Base-by-base conservation (phyloP, 2,797 vertebrate genomes). In the Hybognathus amarus region DNA sequence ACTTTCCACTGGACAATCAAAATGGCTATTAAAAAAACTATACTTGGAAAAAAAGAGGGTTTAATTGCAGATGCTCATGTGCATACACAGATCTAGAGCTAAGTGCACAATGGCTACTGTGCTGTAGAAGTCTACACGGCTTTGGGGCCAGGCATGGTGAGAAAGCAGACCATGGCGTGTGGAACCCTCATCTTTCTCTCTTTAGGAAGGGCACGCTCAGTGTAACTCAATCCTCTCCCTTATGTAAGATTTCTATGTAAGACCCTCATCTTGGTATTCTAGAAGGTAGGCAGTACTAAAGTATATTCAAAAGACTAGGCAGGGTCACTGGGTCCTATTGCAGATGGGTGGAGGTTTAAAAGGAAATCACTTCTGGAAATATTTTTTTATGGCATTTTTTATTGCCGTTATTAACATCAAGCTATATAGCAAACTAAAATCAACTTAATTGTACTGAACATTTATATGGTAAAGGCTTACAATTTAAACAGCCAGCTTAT, bases 161-260 rank as follows among this genome's bases (percentile, higher is more conserved):
- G 64, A 82, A 54, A 70, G 52, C 54, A 75, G 38, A 79, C 54
- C 67, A 17, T 83, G 61, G 67, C 42, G n/a, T 86, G 73, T 42
- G 50, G 84, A 83, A 38, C 22, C 38, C 24, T 77, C 50, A 69
- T 77, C 24, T n/a, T 77, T 61, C 56, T 70, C 30, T 47, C 30
- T 54, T 71, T 79, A 59, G 78, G 78, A 79, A 64, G 30, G 77
- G 88, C 91, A 89, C 89, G 88, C 89, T 81, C 85, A 68, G 87
- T 89, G 92, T 89, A 94, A 94, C 87, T 77, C 79, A 91, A 94
- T 89, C 90, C 83, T 88, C 81, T 93, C 86, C 90, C 89, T 87
- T 27, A 20, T 87, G 87, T 85, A 88, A 27, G 76, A 36, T 18
- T 66, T 88, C 63, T 70, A 82, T 3, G 6, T 63, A 66, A 50